Percentiles rank a stretch among this genome's conserved stretches.
Evolutionary conservation across 2,888 invertebrate species (phyloP).

Genomic region (Myopa tessellatipennis): DNA sequence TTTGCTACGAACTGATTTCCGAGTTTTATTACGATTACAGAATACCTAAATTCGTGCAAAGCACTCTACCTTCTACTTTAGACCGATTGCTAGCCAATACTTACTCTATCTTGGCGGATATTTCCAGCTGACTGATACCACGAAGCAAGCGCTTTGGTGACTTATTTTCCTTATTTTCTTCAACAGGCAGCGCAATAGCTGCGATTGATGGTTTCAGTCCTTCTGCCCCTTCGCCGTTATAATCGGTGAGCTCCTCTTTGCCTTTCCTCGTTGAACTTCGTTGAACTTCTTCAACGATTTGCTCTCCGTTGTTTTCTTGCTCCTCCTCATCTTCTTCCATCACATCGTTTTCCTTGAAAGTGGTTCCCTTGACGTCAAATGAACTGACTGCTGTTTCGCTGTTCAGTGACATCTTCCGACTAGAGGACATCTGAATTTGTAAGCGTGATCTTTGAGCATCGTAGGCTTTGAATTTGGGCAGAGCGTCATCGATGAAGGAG

Average conservation of each 20-base stretch:
- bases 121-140: constrained; percentile 63
- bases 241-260: constrained; percentile 5
- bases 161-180: constrained; percentile 63
- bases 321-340: constrained; percentile 60
- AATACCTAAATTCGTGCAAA: background rate
- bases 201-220: background rate
- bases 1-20: no score
- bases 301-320: constrained; percentile 28
- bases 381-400: constrained; percentile 57
- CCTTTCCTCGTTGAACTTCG: no score
- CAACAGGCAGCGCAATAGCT: constrained; percentile 10
- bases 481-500: constrained; percentile 89
- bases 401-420: constrained; percentile 63
- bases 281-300: constrained; percentile 4
- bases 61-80: background rate
- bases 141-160: constrained; percentile 59
- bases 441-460: constrained; percentile 76
- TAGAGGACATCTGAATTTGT: constrained; percentile 56
- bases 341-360: constrained; percentile 56
- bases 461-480: constrained; percentile 84
- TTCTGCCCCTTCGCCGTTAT: constrained; percentile 17
- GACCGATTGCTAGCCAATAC: constrained; percentile 46
- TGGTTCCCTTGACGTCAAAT: constrained; percentile 48
- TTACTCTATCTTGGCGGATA: constrained; percentile 65
- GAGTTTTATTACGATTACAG: background rate